These are phyloP conservation scores for Coluber constrictor DNA, from an alignment of 2,797 vertebrate species.

Conservation along the genomic window DNA sequence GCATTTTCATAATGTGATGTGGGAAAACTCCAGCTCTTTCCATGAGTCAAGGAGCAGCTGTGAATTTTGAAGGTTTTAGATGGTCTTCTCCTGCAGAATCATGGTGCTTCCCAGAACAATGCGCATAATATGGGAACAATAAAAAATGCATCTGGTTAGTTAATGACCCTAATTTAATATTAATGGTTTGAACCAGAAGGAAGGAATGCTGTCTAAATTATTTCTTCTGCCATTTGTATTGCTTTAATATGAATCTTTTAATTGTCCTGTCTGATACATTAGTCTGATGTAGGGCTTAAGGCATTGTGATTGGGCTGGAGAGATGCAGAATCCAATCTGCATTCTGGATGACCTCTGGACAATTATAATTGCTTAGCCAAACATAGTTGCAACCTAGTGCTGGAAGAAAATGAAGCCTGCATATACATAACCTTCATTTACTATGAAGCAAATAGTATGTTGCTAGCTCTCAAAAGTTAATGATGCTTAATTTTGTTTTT, in stretches of 20 bases:
- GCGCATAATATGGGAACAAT: neutral
- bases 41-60: neutral
- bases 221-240: neutral
- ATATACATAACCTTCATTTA: neutral
- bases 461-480: neutral
- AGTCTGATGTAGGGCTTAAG: neutral
- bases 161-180: neutral
- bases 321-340: neutral
- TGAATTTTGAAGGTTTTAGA: neutral
- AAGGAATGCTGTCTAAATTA: neutral
- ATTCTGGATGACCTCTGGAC: neutral
- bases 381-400: neutral
- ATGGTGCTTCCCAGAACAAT: accelerated
- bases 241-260: neutral
- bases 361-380: neutral
- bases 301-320: neutral
- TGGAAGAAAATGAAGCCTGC: neutral
- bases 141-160: neutral
- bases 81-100: neutral
- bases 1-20: neutral
- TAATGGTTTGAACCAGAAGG: neutral
- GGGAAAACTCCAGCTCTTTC: neutral
- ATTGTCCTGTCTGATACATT: slow-evolving; percentile 8
- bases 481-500: slow-evolving; percentile 5
- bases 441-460: neutral